Evolutionary conservation across 2,888 invertebrate genomes (phyloP).

Genomic region (Sepiola atlantica): DNA sequence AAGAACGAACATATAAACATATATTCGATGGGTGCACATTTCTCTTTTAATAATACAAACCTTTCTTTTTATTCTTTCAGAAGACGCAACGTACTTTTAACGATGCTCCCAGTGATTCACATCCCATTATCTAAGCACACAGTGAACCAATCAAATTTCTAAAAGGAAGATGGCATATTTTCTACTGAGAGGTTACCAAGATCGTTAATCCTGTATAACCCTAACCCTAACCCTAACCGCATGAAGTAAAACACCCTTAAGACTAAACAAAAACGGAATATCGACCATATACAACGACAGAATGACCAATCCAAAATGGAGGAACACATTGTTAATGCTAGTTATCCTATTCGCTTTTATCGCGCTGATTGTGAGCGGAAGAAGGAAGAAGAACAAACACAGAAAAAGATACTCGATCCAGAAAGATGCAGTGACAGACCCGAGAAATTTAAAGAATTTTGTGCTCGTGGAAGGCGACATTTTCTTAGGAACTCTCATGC

Average conservation of each 20-base stretch:
- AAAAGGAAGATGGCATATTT: not conserved
- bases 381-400: slow-evolving; percentile 22
- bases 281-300: not conserved
- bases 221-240: too few species aligned
- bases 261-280: not conserved
- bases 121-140: not conserved
- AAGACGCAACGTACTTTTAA: not conserved
- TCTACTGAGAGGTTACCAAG: not conserved
- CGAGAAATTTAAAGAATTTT: slow-evolving; percentile 6
- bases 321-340: slow-evolving; percentile 6
- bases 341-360: not conserved
- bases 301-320: slow-evolving; percentile 39
- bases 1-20: too few species aligned
- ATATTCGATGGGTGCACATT: too few species aligned
- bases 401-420: not conserved
- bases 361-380: slow-evolving; percentile 11
- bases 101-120: not conserved
- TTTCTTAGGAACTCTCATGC: slow-evolving; percentile 10
- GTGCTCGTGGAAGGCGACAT: slow-evolving; percentile 35
- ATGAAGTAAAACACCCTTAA: not conserved
- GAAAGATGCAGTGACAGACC: not conserved
- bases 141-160: not conserved
- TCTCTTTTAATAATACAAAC: too few species aligned
- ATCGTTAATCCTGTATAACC: not conserved
- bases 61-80: too few species aligned